phyloP scores from a whole-genome alignment of 2,113 vertebrate genomes.

The Naja naja region DNA sequence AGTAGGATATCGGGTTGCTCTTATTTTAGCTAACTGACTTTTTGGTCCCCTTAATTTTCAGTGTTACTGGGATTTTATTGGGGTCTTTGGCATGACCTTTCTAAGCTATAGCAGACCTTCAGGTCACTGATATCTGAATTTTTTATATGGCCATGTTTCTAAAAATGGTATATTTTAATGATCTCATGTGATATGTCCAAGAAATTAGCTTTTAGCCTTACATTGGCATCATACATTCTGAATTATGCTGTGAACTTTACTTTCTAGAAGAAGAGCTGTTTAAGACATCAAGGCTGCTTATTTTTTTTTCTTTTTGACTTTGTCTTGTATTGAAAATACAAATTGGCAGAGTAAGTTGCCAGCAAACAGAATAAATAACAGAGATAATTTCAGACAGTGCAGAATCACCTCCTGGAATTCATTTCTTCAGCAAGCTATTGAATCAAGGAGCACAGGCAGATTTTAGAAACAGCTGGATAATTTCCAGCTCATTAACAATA shows the following conservation, averaged over 20 bases:
- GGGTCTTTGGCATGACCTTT: not conserved
- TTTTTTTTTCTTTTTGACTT: not conserved
- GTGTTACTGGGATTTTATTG: not conserved
- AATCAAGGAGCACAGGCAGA: conserved; percentile 20
- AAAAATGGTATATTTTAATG: not conserved
- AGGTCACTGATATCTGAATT: too few species aligned
- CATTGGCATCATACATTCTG: not conserved
- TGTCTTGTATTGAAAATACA: not conserved
- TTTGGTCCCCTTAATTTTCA: not conserved
- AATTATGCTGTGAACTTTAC: not conserved
- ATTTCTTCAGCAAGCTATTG: conserved; percentile 5
- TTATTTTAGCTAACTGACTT: not conserved
- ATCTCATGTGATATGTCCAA: not conserved
- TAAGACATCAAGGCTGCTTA: not conserved
- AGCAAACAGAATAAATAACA: conserved; percentile 10
- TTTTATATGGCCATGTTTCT: not conserved
- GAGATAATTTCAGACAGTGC: not conserved
- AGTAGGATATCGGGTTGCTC: too few species aligned
- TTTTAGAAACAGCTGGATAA: conserved; percentile 35
- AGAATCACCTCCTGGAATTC: conserved; percentile 22
- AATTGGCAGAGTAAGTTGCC: not conserved
- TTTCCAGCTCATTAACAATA: conserved; percentile 36
- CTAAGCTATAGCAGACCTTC: not conserved
- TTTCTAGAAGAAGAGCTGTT: not conserved
- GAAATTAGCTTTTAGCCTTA: not conserved